A percentile compares a stretch with the other conserved stretches of the same genome.
Conservation (phyloP, 2,888 invertebrate species). For the Eugnorisma glareosa region DNA sequence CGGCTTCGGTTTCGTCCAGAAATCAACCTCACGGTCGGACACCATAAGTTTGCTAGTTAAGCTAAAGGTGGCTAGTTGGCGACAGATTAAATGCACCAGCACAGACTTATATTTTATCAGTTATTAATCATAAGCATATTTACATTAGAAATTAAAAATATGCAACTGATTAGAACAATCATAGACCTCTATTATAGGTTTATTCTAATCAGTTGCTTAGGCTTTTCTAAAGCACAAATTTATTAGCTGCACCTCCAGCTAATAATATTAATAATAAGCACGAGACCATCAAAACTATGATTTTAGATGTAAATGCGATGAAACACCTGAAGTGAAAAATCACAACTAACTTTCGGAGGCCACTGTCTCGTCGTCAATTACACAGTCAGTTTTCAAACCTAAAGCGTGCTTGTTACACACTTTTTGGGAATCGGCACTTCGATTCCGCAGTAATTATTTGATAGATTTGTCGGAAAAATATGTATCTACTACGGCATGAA, state of each 20-base stretch:
- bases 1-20: no score
- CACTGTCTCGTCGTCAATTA: not conserved
- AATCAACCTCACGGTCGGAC: no score
- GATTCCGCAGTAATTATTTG: not conserved
- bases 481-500: not conserved
- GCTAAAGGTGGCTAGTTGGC: not conserved
- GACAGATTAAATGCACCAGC: slow-evolving; percentile 24
- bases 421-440: not conserved
- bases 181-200: not conserved
- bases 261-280: no score
- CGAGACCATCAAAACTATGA: no score
- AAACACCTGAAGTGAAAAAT: not conserved
- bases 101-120: slow-evolving; percentile 13
- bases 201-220: no score
- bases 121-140: slow-evolving; percentile 11
- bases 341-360: not conserved
- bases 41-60: no score
- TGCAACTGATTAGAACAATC: not conserved
- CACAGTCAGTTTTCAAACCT: not conserved
- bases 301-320: not conserved
- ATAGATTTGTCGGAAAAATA: not conserved
- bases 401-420: not conserved
- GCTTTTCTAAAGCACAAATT: not conserved
- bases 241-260: no score
- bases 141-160: not conserved